These are phyloP conservation scores for Seira musarum DNA, from an alignment of 2,888 invertebrate species.

Conservation along the genomic window DNA sequence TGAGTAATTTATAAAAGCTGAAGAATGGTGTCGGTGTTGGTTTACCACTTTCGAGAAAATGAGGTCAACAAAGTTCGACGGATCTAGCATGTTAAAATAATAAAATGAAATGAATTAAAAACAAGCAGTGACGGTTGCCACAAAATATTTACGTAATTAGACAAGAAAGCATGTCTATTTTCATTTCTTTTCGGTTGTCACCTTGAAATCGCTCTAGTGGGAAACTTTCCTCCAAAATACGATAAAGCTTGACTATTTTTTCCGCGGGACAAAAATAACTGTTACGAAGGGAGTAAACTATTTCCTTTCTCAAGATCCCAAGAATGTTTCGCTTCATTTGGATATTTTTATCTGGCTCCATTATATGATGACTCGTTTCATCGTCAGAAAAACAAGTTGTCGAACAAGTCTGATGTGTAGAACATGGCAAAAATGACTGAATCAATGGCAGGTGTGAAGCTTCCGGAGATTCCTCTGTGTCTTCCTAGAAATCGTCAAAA, in stretches of 20 bases:
- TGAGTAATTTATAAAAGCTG: constrained; percentile 28
- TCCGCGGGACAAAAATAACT: constrained; percentile 54
- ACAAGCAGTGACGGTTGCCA: neutral
- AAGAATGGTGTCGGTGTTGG: neutral
- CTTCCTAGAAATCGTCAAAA: constrained; percentile 25
- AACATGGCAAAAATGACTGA: constrained; percentile 56
- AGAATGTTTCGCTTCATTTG: constrained; percentile 5
- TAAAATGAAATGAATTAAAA: neutral
- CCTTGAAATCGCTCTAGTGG: constrained; percentile 31
- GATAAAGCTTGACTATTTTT: constrained; percentile 41
- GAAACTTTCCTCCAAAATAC: constrained; percentile 34
- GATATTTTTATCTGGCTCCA: neutral
- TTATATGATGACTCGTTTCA: neutral
- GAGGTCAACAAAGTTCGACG: constrained; percentile 39
- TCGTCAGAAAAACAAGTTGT: constrained; percentile 37
- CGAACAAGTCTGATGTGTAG: constrained; percentile 56
- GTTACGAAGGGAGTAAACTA: constrained; percentile 58
- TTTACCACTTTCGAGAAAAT: constrained; percentile 34
- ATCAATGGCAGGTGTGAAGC: constrained; percentile 41
- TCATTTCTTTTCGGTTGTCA: neutral
- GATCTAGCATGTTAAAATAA: constrained; percentile 14
- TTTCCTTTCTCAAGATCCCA: constrained; percentile 45
- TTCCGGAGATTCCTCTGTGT: constrained; percentile 53
- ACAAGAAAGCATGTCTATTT: no score
- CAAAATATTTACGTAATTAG: neutral